Conservation (phyloP, 2,888 invertebrate species). For the Allacma fusca region DNA sequence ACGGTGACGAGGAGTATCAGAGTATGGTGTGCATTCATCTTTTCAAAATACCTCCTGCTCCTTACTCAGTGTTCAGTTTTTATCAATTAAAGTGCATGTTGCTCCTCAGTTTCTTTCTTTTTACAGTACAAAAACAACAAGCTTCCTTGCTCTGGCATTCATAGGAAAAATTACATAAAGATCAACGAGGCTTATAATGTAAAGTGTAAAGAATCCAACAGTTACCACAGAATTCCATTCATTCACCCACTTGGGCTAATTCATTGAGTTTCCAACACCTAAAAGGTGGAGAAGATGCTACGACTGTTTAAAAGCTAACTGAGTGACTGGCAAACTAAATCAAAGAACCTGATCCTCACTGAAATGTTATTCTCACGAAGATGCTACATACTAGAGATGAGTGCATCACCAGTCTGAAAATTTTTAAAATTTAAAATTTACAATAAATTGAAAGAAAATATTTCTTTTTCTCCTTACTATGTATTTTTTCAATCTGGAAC, state of each 20-base stretch:
- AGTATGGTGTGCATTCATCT: not conserved
- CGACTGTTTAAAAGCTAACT: no score
- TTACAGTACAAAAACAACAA: not conserved
- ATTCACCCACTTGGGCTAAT: constrained; percentile 16
- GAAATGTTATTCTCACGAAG: no score
- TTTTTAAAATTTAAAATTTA: no score
- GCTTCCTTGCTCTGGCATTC: not conserved
- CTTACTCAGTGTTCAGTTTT: constrained; percentile 2
- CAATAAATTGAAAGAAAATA: no score
- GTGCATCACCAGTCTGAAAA: no score
- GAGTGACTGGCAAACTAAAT: no score
- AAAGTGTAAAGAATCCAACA: not conserved
- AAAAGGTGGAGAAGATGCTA: no score
- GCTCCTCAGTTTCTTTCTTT: constrained; percentile 11
- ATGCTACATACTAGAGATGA: no score
- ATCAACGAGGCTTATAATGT: not conserved
- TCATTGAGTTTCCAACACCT: constrained; percentile 17
- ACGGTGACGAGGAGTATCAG: not conserved
- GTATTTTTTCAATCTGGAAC: constrained; percentile 41
- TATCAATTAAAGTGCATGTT: constrained; percentile 13
- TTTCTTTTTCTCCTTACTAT: no score
- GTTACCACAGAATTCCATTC: constrained; percentile 23
- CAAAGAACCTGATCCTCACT: no score
- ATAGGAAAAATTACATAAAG: constrained; percentile 1
- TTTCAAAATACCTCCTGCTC: constrained; percentile 18